Base-by-base conservation (phyloP, 2,888 invertebrate species). In the Sussaba pulchella region DNA sequence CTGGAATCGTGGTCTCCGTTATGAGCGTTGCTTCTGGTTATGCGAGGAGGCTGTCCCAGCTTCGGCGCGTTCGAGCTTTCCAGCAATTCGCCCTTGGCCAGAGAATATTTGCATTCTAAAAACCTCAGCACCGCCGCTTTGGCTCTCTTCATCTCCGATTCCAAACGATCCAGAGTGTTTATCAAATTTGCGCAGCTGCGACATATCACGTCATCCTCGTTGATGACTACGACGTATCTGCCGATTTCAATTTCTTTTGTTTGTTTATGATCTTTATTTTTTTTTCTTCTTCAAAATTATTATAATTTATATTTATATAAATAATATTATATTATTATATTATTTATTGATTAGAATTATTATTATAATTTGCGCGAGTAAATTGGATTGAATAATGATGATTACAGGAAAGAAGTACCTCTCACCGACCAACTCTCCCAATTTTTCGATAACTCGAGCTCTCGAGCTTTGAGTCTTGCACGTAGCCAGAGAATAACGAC, bases 191-290 rank as follows among this genome's bases (percentile, higher is more conserved):
- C 91, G 81, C 92, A 92, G 24, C 89, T 89, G 31, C 91, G 87
- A 84, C 92, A 92, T 76, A 92, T 92, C 4, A 91, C 86, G 82
- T 92, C 92, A 69, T 92, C 91, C 80, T 92, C 91, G 1, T 91
- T 89, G 77, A 92, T 91, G 2, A 92, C 90, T 54, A 92, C 90
- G 88, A 92, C 89, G 64, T 92, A 92, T 79, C 92, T 92, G 67
- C 36, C 79, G 78, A 6, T 24, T 3, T 41, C 9, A 61, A 41
- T 21, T 10, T 19, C 24, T 14, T 43, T 41, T 39, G 14, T 19
- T 39, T 41, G 3, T 39, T 39, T 19, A 17, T 41, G n/a, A n/a
- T 31, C 14, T 41, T 52, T 17, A 57, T 36, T 76, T 19, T 50
- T 19, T 19, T 50, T 50, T 50, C 6, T 9, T 50, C n/a, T n/a